Evolutionary conservation across 2,113 vertebrate genomes (phyloP).

Genomic region (Brachyhypopomus gauderio): DNA sequence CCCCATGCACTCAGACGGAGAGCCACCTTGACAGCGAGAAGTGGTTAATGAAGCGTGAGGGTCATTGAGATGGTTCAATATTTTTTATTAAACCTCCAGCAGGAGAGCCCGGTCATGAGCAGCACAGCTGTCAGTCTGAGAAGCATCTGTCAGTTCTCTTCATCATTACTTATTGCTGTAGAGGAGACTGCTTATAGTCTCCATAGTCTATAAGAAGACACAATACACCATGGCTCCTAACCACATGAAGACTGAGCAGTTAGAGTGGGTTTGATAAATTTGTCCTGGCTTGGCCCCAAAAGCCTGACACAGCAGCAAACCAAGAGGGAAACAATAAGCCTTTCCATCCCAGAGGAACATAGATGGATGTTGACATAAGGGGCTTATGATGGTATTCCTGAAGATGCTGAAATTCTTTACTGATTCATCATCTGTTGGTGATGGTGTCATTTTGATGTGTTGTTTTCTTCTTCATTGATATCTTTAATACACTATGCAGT

Average conservation of each 20-base stretch:
- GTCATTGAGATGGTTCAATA: slow-evolving; percentile 45
- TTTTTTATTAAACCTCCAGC: slow-evolving; percentile 35
- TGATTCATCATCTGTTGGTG: slow-evolving; percentile 21
- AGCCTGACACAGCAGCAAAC: slow-evolving; percentile 26
- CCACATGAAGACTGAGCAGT: slow-evolving; percentile 19
- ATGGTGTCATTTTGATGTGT: slow-evolving; percentile 21
- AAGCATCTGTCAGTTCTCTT: slow-evolving; percentile 37
- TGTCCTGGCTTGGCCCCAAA: slow-evolving; percentile 9
- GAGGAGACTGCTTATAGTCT: slow-evolving; percentile 27
- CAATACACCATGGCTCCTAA: slow-evolving; percentile 17
- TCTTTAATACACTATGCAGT: background rate
- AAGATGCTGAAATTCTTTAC: slow-evolving; percentile 11
- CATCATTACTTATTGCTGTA: slow-evolving; percentile 25
- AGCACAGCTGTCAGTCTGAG: background rate
- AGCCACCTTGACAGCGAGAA: slow-evolving; percentile 30
- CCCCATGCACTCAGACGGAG: slow-evolving; percentile 2
- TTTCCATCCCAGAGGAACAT: slow-evolving; percentile 23
- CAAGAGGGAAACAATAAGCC: slow-evolving; percentile 37
- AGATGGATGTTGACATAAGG: slow-evolving; percentile 35
- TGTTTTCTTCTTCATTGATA: slow-evolving; percentile 11
- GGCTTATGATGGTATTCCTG: slow-evolving; percentile 10
- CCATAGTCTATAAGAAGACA: slow-evolving; percentile 37
- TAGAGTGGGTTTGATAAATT: slow-evolving; percentile 32
- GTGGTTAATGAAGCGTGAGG: slow-evolving; percentile 44
- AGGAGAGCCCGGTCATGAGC: slow-evolving; percentile 9